A percentile compares a stretch with the other conserved stretches of the same genome.
Conservation (phyloP, 2,113 vertebrate genomes). For the Miniopterus natalensis region DNA sequence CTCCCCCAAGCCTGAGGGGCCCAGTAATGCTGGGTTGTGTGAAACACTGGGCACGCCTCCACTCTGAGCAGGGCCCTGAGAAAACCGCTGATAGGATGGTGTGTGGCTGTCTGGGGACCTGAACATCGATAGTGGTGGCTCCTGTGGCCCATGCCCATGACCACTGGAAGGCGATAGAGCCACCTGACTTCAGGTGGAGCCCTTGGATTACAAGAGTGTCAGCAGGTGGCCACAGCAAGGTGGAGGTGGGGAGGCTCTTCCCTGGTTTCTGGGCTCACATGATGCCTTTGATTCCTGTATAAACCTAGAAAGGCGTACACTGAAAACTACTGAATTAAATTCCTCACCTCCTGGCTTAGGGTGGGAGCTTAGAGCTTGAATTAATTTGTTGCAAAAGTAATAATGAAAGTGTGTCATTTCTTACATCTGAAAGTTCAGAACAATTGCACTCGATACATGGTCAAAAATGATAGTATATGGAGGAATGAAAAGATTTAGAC, state of each 20-base stretch:
- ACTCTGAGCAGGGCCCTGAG: not conserved
- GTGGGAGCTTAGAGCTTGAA: not conserved
- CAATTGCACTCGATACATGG: not conserved
- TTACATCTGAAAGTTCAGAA: not conserved
- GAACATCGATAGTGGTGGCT: not conserved
- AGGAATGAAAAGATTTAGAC: not conserved
- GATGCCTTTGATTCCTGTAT: not conserved
- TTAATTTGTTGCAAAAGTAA: not conserved
- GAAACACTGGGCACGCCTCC: not conserved
- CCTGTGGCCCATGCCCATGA: too few relatives aligned
- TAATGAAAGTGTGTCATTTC: not conserved
- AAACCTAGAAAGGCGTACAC: not conserved
- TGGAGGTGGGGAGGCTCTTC: not conserved
- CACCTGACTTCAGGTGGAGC: not conserved
- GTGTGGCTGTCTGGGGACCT: accelerated
- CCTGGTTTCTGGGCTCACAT: not conserved
- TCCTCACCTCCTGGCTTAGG: not conserved
- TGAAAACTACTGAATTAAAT: not conserved
- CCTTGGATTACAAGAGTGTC: not conserved
- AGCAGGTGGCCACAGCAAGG: not conserved
- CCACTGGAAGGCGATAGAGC: not conserved
- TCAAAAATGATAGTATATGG: not conserved
- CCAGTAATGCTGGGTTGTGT: not conserved
- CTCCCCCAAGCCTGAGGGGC: not conserved
- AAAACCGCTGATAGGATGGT: not conserved